Conservation (phyloP, 2,797 vertebrate genomes). For the Sciurus carolinensis region DNA sequence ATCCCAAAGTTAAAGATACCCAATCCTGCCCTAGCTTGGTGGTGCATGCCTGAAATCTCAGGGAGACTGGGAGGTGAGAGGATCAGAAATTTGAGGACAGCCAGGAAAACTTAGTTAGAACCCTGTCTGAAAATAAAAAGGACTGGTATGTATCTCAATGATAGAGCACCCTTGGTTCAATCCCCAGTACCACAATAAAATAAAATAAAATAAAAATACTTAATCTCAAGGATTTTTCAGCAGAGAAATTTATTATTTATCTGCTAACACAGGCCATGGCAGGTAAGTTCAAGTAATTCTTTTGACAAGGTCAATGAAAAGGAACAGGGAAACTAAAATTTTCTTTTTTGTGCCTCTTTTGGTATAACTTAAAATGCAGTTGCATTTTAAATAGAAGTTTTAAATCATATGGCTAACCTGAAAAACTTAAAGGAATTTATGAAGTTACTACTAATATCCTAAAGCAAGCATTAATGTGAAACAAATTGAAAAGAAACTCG, state of each 20-base stretch:
- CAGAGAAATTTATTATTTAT: neutral
- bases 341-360: neutral
- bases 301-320: slow-evolving; percentile 36
- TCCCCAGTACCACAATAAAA: neutral
- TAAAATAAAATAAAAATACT: neutral
- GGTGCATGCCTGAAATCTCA: neutral
- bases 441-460: slow-evolving; percentile 1
- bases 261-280: neutral
- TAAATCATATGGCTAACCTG: neutral
- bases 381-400: slow-evolving; percentile 56
- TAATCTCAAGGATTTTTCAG: neutral
- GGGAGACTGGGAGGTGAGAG: neutral
- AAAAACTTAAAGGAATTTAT: slow-evolving; percentile 19
- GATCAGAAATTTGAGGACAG: neutral
- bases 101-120: neutral
- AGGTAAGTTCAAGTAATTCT: neutral
- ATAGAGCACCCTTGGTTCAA: neutral
- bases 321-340: neutral
- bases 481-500: neutral
- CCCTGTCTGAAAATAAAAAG: neutral
- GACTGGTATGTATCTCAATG: neutral
- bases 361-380: neutral
- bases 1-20: neutral
- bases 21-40: neutral
- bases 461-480: neutral